A percentile compares a stretch with the other conserved stretches of the same genome.
Conservation (phyloP, 2,888 invertebrate genomes). For the Stratiomys singularior region DNA sequence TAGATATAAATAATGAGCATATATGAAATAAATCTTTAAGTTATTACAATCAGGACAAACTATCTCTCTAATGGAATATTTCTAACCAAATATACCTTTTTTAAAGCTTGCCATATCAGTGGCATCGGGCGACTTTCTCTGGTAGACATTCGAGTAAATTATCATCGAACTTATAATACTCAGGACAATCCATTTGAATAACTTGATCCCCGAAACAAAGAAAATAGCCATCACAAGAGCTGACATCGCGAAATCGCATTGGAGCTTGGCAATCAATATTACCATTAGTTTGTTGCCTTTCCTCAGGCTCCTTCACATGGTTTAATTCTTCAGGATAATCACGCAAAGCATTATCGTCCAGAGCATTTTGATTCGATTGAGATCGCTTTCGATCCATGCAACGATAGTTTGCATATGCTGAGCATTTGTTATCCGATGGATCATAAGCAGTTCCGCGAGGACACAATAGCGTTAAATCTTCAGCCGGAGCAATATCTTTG, state of each 20-base stretch:
- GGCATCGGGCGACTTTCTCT: conserved; percentile 51
- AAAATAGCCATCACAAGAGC: conserved; percentile 53
- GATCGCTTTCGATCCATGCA: conserved; percentile 25
- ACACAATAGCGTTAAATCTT: conserved; percentile 52
- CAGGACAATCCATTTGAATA: conserved; percentile 54
- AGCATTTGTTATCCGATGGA: conserved; percentile 47
- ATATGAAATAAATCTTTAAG: no score
- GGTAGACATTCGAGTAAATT: conserved; percentile 52
- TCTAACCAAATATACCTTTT: no score
- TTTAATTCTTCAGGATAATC: conserved; percentile 4
- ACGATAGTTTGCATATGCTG: conserved; percentile 48
- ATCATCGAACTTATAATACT: conserved; percentile 54
- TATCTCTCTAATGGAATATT: no score
- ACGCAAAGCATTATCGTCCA: not conserved
- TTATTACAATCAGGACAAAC: no score
- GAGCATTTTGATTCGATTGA: not conserved
- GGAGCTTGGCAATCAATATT: conserved; percentile 49
- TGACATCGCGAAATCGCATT: conserved; percentile 52
- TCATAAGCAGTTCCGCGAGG: conserved; percentile 52
- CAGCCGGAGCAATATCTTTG: conserved; percentile 50
- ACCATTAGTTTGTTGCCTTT: not conserved
- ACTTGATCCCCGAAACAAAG: conserved; percentile 53
- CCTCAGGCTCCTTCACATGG: not conserved
- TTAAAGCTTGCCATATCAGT: no score
- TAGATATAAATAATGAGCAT: no score